phyloP scores from a whole-genome alignment of 1,140 invertebrate genomes.

The Piezodorus guildinii region DNA sequence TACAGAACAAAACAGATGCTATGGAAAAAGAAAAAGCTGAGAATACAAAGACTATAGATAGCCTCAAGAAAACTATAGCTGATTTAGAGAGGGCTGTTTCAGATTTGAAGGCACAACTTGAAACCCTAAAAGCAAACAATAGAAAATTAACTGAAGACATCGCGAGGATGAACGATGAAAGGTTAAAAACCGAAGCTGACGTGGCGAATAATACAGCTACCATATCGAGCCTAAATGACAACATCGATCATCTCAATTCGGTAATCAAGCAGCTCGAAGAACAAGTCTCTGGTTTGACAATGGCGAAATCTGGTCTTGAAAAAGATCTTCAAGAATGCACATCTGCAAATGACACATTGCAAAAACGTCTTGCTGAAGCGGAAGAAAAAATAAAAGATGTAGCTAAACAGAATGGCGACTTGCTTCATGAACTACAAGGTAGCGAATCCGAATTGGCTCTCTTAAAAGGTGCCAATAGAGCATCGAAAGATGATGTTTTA shows the following conservation, averaged over 20 bases:
- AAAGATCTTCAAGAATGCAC: not conserved
- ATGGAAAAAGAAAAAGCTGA: not conserved
- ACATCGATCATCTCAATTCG: not conserved
- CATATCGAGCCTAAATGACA: not conserved
- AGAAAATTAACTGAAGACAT: constrained; percentile 5
- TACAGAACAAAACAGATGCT: not conserved
- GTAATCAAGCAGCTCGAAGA: not conserved
- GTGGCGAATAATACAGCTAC: not conserved
- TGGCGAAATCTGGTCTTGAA: not conserved
- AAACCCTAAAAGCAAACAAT: not conserved
- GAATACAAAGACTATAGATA: not conserved
- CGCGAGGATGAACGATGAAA: not conserved
- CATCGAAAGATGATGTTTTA: constrained; percentile 17
- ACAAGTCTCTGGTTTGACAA: constrained; percentile 1
- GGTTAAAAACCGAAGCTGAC: not conserved
- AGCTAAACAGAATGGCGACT: not conserved
- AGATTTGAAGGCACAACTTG: not conserved
- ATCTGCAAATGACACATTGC: not conserved
- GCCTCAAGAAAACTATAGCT: not conserved
- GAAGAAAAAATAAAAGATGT: not conserved
- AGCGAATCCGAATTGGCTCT: constrained; percentile 5
- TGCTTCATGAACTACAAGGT: constrained; percentile 3
- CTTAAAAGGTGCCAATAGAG: not conserved
- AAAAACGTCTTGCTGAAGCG: not conserved
- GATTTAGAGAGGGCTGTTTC: constrained; percentile 5